phyloP scores from a whole-genome alignment of 2,888 invertebrate genomes.

The Drosophila greeni region DNA sequence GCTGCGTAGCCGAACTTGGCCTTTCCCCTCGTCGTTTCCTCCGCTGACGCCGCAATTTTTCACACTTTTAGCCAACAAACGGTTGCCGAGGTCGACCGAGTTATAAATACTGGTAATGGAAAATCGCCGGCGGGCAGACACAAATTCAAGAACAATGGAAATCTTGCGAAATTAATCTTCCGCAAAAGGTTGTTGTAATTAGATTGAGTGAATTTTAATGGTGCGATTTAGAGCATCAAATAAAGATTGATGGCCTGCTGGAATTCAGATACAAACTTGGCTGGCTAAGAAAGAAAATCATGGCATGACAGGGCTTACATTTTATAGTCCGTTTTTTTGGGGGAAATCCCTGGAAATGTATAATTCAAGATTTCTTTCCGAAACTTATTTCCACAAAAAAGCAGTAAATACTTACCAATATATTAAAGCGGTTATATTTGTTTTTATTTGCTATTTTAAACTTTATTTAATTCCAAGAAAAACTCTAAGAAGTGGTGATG shows the following conservation, averaged over 20 bases:
- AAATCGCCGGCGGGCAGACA: neutral
- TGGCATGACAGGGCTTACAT: neutral
- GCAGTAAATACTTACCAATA: neutral
- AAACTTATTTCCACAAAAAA: neutral
- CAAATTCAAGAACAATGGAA: constrained; percentile 11
- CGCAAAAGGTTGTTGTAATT: constrained; percentile 17
- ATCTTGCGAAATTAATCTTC: constrained; percentile 1
- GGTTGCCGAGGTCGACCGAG: constrained; percentile 27
- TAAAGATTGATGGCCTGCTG: constrained; percentile 10
- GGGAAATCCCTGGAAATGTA: neutral
- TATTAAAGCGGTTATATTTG: neutral
- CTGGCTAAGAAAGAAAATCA: neutral
- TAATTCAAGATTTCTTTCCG: neutral
- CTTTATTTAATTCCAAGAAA: neutral
- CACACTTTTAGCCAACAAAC: constrained; percentile 31
- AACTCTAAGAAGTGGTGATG: constrained; percentile 9
- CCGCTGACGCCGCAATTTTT: constrained; percentile 61
- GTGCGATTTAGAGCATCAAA: constrained; percentile 15
- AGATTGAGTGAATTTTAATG: constrained; percentile 9
- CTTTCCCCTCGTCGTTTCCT: neutral
- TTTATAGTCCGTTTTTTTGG: neutral
- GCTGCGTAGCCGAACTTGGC: constrained; percentile 38
- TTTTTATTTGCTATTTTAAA: neutral
- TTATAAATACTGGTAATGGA: constrained; percentile 1
- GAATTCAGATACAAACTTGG: constrained; percentile 1